Percentiles rank a stretch among this genome's conserved stretches.
Evolutionary conservation across 2,113 vertebrate genomes (phyloP).

Genomic region (Lepisosteus oculatus): DNA sequence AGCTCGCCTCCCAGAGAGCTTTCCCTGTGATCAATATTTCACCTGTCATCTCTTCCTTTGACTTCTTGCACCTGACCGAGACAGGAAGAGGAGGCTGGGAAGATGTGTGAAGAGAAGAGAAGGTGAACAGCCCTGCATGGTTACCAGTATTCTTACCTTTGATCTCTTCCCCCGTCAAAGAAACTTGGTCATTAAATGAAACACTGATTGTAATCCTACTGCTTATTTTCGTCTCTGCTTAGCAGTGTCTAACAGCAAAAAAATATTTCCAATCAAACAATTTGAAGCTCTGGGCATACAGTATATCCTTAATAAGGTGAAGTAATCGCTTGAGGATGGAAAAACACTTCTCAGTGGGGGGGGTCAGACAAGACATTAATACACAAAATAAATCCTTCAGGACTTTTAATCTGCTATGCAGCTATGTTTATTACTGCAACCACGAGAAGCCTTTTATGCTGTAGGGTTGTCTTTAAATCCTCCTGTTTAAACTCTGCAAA

Average conservation of each 20-base stretch:
- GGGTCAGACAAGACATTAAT: no score
- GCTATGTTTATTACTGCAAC: no score
- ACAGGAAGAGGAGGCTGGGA: background rate
- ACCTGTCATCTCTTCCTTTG: slow-evolving; percentile 34
- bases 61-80: slow-evolving; percentile 16
- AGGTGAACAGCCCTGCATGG: background rate
- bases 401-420: no score
- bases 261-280: background rate
- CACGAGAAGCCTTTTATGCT: no score
- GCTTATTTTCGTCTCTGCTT: background rate
- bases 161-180: slow-evolving; percentile 15
- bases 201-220: background rate
- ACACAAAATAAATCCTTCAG: no score
- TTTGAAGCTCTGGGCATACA: background rate
- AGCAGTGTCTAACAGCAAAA: background rate
- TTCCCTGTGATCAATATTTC: slow-evolving; percentile 39
- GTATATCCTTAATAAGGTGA: slow-evolving; percentile 14
- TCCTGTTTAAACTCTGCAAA: no score
- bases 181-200: slow-evolving; percentile 17
- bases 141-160: slow-evolving; percentile 28
- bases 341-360: background rate
- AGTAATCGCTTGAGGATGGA: background rate
- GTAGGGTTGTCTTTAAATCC: no score
- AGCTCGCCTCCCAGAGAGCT: slow-evolving; percentile 33
- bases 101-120: background rate